Evolutionary conservation across 2,888 invertebrate species (phyloP).

Genomic region (Drosophila anceps): DNA sequence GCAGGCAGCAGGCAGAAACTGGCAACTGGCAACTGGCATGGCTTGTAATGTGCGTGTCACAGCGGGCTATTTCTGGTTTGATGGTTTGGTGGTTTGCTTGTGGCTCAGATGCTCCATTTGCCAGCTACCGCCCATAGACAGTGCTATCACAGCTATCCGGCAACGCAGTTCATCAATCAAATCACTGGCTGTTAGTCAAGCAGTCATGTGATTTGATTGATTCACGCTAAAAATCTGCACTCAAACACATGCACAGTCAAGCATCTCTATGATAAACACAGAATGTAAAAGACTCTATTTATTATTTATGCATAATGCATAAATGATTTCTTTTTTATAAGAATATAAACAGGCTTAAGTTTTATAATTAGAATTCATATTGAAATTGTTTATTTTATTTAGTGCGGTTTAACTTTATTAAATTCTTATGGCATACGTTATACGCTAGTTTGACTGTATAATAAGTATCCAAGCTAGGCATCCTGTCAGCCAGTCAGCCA

Average conservation of each 20-base stretch:
- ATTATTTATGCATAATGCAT: background rate
- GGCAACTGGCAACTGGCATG: constrained; percentile 18
- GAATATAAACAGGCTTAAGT: background rate
- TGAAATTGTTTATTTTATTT: background rate
- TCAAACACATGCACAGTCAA: constrained; percentile 38
- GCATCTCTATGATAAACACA: constrained; percentile 10
- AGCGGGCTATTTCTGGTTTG: constrained; percentile 25
- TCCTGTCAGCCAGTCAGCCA: constrained; percentile 3
- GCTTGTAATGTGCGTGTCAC: constrained; percentile 70
- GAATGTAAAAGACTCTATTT: background rate
- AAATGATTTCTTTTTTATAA: background rate
- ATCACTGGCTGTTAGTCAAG: constrained; percentile 79
- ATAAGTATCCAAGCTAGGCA: constrained; percentile 38
- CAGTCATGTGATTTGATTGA: constrained; percentile 81
- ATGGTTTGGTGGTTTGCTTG: constrained; percentile 6
- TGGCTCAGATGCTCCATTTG: constrained; percentile 11
- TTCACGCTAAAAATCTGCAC: constrained; percentile 75
- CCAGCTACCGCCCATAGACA: background rate
- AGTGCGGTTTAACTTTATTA: background rate
- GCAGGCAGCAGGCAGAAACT: constrained; percentile 18
- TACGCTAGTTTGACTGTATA: constrained; percentile 32
- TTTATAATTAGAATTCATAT: background rate
- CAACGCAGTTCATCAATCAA: constrained; percentile 77
- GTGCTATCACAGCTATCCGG: constrained; percentile 44
- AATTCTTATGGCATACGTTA: background rate